Conservation (phyloP, 2,113 vertebrate species). For the Catagonus wagneri region DNA sequence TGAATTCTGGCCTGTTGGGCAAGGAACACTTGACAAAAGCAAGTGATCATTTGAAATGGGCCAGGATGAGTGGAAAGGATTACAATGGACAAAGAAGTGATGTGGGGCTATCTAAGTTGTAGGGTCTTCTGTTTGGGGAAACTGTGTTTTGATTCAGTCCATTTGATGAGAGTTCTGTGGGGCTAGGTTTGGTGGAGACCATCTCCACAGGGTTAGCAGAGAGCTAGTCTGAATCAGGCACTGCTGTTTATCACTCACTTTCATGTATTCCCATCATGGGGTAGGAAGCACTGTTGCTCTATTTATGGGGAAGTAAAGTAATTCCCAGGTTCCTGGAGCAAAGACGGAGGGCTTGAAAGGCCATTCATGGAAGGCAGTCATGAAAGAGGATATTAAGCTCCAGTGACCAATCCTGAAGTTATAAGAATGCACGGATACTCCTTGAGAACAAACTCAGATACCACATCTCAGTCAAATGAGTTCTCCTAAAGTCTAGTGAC, state of each 20-base stretch:
- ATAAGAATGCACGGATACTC: not conserved
- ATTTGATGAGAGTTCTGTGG: not conserved
- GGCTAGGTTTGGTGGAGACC: accelerated
- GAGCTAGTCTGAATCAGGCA: not conserved
- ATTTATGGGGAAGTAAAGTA: not conserved
- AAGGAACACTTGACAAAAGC: not conserved
- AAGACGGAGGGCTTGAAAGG: not conserved
- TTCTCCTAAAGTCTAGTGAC: not conserved
- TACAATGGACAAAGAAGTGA: not conserved
- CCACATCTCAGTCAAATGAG: not conserved
- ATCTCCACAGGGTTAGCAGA: not conserved
- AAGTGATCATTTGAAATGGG: not conserved
- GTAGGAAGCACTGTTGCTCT: not conserved
- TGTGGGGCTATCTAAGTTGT: not conserved
- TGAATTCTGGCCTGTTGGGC: not conserved
- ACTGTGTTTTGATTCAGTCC: not conserved
- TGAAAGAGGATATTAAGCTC: not conserved
- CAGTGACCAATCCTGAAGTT: not conserved
- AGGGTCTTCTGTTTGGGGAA: not conserved
- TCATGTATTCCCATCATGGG: not conserved
- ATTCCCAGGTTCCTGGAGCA: not conserved
- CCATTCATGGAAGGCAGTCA: not conserved
- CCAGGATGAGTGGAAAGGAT: not conserved
- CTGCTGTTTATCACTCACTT: not conserved
- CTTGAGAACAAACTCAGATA: constrained; percentile 41